These are phyloP conservation scores for Zalophus californianus DNA, from an alignment of 2,797 vertebrate genomes.

Conservation along the genomic window DNA sequence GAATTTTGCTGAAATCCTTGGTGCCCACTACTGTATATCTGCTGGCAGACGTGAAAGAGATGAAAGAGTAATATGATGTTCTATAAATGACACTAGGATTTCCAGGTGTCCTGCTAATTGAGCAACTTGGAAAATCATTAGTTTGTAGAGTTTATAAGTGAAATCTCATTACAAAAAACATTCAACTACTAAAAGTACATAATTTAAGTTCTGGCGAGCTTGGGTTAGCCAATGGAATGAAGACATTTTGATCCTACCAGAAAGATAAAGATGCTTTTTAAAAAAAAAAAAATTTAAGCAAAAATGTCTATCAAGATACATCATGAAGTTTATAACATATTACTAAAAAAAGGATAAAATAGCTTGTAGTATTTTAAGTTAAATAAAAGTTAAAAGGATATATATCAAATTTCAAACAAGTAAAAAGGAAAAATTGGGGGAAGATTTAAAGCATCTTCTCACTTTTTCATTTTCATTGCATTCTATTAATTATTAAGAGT, in stretches of 20 bases:
- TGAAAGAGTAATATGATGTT: not conserved
- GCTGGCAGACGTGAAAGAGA: not conserved
- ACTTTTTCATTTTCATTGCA: not conserved
- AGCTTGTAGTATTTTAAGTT: not conserved
- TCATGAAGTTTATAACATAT: not conserved
- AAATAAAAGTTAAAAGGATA: not conserved
- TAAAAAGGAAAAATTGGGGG: not conserved
- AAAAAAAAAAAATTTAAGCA: not conserved
- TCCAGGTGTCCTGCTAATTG: not conserved
- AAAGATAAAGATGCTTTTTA: not conserved
- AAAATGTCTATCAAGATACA: not conserved
- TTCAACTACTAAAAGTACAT: not conserved
- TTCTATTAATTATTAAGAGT: constrained; percentile 42
- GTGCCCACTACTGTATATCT: not conserved
- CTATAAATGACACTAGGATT: not conserved
- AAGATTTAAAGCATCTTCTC: not conserved
- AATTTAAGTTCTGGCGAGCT: not conserved
- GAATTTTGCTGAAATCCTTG: not conserved
- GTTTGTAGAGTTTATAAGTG: not conserved
- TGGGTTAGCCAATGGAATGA: not conserved
- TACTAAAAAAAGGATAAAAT: not conserved
- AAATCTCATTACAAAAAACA: not conserved
- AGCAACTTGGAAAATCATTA: not conserved
- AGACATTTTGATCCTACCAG: not conserved
- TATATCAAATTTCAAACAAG: not conserved